A percentile compares a stretch with the other conserved stretches of the same genome.
These are phyloP conservation scores for Sus scrofa DNA, from an alignment of 2,113 vertebrate species.

Conservation along the genomic window T2T-Sscrofa CM000817.6:99238501-99239000, in stretches of 20 bases:
- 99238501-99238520: conserved; percentile 94
- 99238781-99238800: not conserved
- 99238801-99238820: not conserved
- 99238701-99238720: conserved; percentile 52
- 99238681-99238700: conserved; percentile 29
- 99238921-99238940: not conserved
- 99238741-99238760: not conserved
- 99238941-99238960: not conserved
- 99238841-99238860: not conserved
- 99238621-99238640: conserved; percentile 65
- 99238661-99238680: conserved; percentile 27
- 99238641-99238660: not conserved
- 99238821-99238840: not conserved
- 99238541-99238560: conserved; percentile 97
- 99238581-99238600: conserved; percentile 63
- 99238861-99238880: not conserved
- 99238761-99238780: not conserved
- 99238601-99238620: conserved; percentile 64
- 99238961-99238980: conserved; percentile 47
- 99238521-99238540: conserved; percentile 98
- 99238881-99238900: conserved; percentile 22
- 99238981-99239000: conserved; percentile 59
- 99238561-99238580: conserved; percentile 44
- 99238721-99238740: conserved; percentile 25
- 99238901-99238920: conserved; percentile 28